Conservation (phyloP, 2,888 invertebrate species). For the Timandra comae region DNA sequence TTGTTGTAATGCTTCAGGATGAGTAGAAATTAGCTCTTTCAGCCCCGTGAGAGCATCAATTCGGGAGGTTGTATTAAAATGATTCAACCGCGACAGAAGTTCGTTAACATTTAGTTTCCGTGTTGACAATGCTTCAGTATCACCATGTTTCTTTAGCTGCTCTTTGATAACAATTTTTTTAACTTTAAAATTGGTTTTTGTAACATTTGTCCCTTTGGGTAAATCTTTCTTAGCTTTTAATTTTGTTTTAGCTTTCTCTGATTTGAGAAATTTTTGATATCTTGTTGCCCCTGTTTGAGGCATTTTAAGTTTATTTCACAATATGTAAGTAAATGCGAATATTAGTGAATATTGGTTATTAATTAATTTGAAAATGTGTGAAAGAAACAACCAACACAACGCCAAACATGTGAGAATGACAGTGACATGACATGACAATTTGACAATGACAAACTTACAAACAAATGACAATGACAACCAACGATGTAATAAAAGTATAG, state of each 20-base stretch:
- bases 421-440: too few relatives aligned
- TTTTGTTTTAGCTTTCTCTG: conserved; percentile 93
- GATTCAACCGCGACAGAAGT: conserved; percentile 81
- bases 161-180: conserved; percentile 90
- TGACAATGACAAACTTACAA: too few relatives aligned
- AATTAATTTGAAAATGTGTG: too few relatives aligned
- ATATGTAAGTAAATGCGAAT: too few relatives aligned
- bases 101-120: conserved; percentile 85
- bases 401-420: too few relatives aligned
- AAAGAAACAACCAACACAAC: too few relatives aligned
- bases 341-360: too few relatives aligned
- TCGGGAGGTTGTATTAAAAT: conserved; percentile 83
- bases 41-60: conserved; percentile 80
- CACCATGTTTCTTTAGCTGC: conserved; percentile 79
- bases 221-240: conserved; percentile 87
- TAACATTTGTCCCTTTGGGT: conserved; percentile 92
- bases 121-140: conserved; percentile 77
- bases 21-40: conserved; percentile 65
- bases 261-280: conserved; percentile 85
- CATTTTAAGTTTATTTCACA: too few relatives aligned
- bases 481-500: too few relatives aligned
- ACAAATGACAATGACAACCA: too few relatives aligned
- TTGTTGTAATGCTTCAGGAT: conserved; percentile 59
- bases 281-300: conserved; percentile 70
- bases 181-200: conserved; percentile 91